A percentile compares a stretch with the other conserved stretches of the same genome.
Evolutionary conservation across 2,888 invertebrate genomes (phyloP).

Genomic region (Anthophora plumipes): DNA sequence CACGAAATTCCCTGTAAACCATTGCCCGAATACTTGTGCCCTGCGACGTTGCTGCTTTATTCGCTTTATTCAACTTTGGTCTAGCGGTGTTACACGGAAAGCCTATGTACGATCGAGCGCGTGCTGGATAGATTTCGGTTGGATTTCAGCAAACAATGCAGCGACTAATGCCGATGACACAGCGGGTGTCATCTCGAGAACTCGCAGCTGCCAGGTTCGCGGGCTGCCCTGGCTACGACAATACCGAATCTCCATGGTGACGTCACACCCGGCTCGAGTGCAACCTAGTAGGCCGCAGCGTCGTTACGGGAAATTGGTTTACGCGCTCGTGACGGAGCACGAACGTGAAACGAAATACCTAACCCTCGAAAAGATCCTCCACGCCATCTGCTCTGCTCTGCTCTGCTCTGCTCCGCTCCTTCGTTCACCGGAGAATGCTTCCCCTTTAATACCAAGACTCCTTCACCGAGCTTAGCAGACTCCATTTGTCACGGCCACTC

Average conservation of each 20-base stretch:
- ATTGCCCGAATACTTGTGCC: neutral
- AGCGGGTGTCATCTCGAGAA: constrained; percentile 64
- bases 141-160: constrained; percentile 74
- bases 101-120: constrained; percentile 10
- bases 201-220: constrained; percentile 51
- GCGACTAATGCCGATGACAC: constrained; percentile 75
- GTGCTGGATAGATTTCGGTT: constrained; percentile 66
- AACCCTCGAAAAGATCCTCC: neutral
- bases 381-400: neutral
- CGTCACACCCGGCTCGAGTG: constrained; percentile 47
- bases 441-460: constrained; percentile 14
- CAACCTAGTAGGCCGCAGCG: neutral
- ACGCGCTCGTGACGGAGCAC: constrained; percentile 1
- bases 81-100: neutral
- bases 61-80: neutral
- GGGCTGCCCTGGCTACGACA: constrained; percentile 50
- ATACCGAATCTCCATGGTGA: constrained; percentile 65
- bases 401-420: neutral
- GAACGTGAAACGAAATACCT: constrained; percentile 26
- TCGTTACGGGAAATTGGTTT: constrained; percentile 45
- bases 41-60: neutral
- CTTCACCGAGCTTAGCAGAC: neutral
- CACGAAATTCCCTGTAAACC: constrained; percentile 24
- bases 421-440: neutral
- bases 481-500: constrained; percentile 1